A percentile compares a stretch with the other conserved stretches of the same genome.
phyloP scores from a whole-genome alignment of 1,140 invertebrate genomes.

The fruit fly (Drosophila melanogaster) region Release_6_plus_ISO1_MT NT_033779.5:7691001-7691500 shows the following conservation, averaged over 20 bases:
- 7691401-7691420: not conserved
- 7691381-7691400: not conserved
- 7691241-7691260: slow-evolving; percentile 91
- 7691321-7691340: slow-evolving; percentile 88
- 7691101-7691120: slow-evolving; percentile 46
- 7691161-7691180: slow-evolving; percentile 46
- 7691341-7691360: slow-evolving; percentile 87
- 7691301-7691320: slow-evolving; percentile 87
- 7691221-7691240: slow-evolving; percentile 92
- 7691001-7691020: slow-evolving; percentile 46
- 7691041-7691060: slow-evolving; percentile 48
- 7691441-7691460: slow-evolving; percentile 85
- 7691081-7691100: slow-evolving; percentile 7
- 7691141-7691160: slow-evolving; percentile 36
- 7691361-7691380: slow-evolving; percentile 53
- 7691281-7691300: slow-evolving; percentile 89
- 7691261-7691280: slow-evolving; percentile 94
- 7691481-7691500: slow-evolving; percentile 85
- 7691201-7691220: slow-evolving; percentile 90
- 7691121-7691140: slow-evolving; percentile 54
- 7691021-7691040: slow-evolving; percentile 55
- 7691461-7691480: slow-evolving; percentile 85
- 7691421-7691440: slow-evolving; percentile 87
- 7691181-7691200: slow-evolving; percentile 65
- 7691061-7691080: not conserved